These are phyloP conservation scores for Magallana angulata DNA, from an alignment of 1,140 invertebrate genomes.

Conservation along the genomic window DNA sequence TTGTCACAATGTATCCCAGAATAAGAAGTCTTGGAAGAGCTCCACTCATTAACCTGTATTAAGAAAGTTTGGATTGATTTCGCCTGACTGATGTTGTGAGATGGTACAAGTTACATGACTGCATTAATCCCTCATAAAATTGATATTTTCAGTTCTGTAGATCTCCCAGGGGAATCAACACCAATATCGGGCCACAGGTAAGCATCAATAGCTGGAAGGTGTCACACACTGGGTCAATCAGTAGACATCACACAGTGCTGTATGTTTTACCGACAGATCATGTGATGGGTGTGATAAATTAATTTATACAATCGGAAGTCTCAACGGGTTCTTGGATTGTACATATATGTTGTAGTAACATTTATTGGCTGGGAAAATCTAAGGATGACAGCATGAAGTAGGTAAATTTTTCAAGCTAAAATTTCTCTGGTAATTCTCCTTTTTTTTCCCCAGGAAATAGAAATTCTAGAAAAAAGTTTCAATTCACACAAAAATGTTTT, in stretches of 20 bases:
- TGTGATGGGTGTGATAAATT: background rate
- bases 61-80: background rate
- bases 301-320: background rate
- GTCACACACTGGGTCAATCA: constrained; percentile 8
- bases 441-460: background rate
- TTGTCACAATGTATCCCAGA: background rate
- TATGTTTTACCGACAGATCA: background rate
- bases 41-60: constrained; percentile 8
- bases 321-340: background rate
- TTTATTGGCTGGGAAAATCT: background rate
- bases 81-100: background rate
- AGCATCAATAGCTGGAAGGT: constrained; percentile 4
- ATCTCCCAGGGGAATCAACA: background rate
- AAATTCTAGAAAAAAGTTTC: too few relatives aligned
- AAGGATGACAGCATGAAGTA: background rate
- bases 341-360: background rate
- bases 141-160: background rate
- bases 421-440: background rate
- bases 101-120: background rate
- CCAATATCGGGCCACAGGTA: background rate
- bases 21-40: background rate
- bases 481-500: too few relatives aligned
- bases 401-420: background rate
- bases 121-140: background rate
- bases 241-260: background rate